Evolutionary conservation across 2,113 vertebrate species (phyloP).

Genomic region (Pyrgilauda ruficollis): DNA sequence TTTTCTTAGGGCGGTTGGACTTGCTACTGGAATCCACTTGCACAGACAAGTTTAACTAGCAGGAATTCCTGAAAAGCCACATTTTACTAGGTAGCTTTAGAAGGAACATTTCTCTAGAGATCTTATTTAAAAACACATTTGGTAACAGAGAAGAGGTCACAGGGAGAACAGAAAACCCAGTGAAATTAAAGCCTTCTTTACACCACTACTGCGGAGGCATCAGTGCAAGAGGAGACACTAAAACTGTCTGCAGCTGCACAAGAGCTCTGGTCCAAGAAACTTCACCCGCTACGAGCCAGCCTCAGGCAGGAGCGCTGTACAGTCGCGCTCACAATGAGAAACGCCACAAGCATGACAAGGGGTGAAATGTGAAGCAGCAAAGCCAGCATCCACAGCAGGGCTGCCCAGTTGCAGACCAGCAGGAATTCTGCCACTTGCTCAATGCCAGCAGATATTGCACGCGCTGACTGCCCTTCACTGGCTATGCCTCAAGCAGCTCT

Average conservation of each 20-base stretch:
- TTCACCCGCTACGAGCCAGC: not conserved
- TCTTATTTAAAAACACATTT: not conserved
- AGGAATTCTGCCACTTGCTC: not conserved
- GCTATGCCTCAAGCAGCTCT: not conserved
- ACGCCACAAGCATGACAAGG: fast-evolving
- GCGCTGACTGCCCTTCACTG: fast-evolving
- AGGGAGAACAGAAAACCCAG: not conserved
- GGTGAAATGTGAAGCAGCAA: fast-evolving
- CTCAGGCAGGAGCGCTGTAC: not conserved
- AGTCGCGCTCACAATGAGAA: fast-evolving
- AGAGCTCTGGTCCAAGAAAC: not conserved
- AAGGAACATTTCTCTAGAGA: not conserved
- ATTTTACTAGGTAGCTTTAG: not conserved
- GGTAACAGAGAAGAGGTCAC: not conserved
- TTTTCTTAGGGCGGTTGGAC: not conserved
- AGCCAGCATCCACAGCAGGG: not conserved
- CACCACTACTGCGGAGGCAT: not conserved
- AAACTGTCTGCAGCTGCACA: not conserved
- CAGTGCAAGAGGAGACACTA: not conserved
- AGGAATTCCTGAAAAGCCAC: slow-evolving; percentile 6
- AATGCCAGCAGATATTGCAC: fast-evolving
- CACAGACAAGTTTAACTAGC: not conserved
- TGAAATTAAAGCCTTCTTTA: not conserved
- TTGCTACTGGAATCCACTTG: not conserved
- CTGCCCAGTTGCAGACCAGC: not conserved